A percentile compares a stretch with the other conserved stretches of the same genome.
Evolutionary conservation across 37 sponge, comb jelly and placozoan species (phyloP).

Genomic region (Mnemiopsis leidyi): DNA sequence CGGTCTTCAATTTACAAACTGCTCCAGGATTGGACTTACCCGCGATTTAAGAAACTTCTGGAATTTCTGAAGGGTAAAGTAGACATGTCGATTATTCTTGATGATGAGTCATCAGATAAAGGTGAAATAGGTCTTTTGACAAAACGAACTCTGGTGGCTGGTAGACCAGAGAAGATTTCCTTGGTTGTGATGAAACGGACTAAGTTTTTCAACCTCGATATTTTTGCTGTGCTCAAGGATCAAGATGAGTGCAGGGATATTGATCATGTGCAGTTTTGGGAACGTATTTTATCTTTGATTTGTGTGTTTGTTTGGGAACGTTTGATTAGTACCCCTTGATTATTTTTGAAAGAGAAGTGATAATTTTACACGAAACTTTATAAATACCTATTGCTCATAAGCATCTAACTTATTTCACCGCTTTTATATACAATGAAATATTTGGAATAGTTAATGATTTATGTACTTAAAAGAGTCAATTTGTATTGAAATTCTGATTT

Average conservation of each 20-base stretch:
- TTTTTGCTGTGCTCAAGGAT: constrained; percentile 23
- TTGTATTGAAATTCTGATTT: background rate
- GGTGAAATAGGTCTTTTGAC: constrained; percentile 4
- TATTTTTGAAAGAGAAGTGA: too few relatives aligned
- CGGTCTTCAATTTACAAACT: background rate
- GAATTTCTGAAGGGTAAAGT: constrained; percentile 42
- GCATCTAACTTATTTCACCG: background rate
- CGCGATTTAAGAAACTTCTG: constrained; percentile 40
- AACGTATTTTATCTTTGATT: constrained; percentile 35
- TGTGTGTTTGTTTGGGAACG: constrained; percentile 63
- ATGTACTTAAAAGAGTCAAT: background rate
- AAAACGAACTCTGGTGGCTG: background rate
- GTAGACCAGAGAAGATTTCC: constrained; percentile 2
- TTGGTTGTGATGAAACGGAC: constrained; percentile 28
- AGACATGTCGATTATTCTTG: background rate
- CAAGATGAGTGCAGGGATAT: background rate
- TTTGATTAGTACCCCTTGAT: background rate
- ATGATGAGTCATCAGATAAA: background rate
- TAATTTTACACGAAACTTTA: too few relatives aligned
- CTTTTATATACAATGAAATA: background rate
- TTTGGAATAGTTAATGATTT: background rate
- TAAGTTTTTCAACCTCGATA: background rate
- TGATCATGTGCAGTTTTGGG: constrained; percentile 40
- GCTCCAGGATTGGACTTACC: background rate
- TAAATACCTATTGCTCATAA: background rate